A percentile compares a stretch with the other conserved stretches of the same genome.
phyloP scores from a whole-genome alignment of 2,888 invertebrate species.

The Campoletis raptor region DNA sequence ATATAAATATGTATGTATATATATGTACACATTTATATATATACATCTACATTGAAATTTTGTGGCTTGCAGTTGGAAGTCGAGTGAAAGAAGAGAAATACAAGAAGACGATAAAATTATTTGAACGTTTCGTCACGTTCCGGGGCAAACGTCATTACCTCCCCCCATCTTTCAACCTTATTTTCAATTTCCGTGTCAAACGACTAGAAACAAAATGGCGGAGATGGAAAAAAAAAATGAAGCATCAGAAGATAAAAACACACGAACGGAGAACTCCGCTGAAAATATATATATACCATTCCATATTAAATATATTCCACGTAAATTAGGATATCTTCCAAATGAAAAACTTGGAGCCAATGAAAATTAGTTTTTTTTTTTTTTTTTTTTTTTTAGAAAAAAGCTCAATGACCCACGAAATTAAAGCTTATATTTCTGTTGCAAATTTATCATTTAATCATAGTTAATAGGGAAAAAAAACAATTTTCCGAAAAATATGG shows the following conservation, averaged over 20 bases:
- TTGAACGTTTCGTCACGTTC: slow-evolving; percentile 60
- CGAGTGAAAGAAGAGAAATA: slow-evolving; percentile 9
- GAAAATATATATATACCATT: not conserved
- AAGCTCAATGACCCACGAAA: no score
- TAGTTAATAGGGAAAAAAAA: no score
- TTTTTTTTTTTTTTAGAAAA: no score
- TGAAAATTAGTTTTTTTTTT: no score
- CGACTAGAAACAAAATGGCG: slow-evolving; percentile 63
- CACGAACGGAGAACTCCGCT: not conserved
- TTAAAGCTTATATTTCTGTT: no score
- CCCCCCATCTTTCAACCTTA: slow-evolving; percentile 60
- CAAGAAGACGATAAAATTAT: slow-evolving; percentile 54
- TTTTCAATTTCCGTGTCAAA: slow-evolving; percentile 68
- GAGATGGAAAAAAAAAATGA: slow-evolving; percentile 23
- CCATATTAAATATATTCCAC: no score
- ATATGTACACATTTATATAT: not conserved
- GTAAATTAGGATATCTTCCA: no score
- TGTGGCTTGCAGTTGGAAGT: not conserved
- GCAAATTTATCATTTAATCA: no score
- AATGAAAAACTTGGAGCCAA: no score
- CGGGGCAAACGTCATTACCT: slow-evolving; percentile 63
- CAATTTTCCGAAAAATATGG: no score
- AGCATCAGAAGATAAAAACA: slow-evolving; percentile 28
- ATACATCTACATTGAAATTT: not conserved
- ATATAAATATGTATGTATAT: not conserved